Conservation (phyloP, 2,888 invertebrate species). For the Melieria picta region DNA sequence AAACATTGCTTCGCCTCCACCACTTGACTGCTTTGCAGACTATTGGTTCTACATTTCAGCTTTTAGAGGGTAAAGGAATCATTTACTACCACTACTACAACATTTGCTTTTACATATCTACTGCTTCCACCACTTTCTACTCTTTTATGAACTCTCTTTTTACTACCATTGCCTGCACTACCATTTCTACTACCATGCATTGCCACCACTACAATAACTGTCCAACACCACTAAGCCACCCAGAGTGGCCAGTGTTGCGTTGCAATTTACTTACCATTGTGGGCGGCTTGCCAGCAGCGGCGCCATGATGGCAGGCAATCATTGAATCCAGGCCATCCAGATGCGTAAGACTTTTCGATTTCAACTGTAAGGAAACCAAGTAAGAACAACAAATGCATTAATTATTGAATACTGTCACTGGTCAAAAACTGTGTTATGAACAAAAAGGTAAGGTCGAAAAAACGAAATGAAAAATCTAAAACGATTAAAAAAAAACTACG, state of each 20-base stretch:
- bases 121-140: neutral
- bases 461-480: neutral
- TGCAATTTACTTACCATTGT: conserved; percentile 24
- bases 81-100: neutral
- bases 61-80: too few species aligned
- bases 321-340: conserved; percentile 74
- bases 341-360: conserved; percentile 78
- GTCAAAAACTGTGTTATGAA: neutral
- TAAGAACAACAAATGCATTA: neutral
- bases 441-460: conserved; percentile 4
- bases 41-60: neutral
- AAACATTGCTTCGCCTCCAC: too few species aligned
- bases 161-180: too few species aligned
- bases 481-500: conserved; percentile 76
- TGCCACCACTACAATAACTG: too few species aligned
- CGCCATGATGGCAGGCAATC: conserved; percentile 60
- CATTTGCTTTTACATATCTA: neutral
- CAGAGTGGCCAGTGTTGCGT: too few species aligned
- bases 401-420: neutral
- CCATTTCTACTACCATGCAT: too few species aligned
- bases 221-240: too few species aligned
- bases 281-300: conserved; percentile 27
- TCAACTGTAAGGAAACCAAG: conserved; percentile 69
- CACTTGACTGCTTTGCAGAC: too few species aligned
- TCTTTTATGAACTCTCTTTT: neutral